Evolutionary conservation across 2,797 vertebrate genomes (phyloP).

Genomic region (Phrynocephalus guinanensis): DNA sequence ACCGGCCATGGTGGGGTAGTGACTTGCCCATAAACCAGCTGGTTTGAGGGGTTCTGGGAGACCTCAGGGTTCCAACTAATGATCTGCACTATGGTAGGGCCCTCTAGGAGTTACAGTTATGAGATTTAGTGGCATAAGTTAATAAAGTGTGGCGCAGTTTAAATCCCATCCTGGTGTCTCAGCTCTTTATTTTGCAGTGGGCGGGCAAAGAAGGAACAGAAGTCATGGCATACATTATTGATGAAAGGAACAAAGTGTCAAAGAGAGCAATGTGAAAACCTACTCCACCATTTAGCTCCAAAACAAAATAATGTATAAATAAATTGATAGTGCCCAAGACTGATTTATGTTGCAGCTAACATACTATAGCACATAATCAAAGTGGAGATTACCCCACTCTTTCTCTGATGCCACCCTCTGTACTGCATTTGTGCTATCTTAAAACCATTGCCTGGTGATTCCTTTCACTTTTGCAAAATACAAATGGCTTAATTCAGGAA

Average conservation of each 20-base stretch:
- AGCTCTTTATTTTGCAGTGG: too few species aligned
- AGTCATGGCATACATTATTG: neutral
- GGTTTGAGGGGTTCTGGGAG: too few species aligned
- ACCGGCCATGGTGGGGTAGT: too few species aligned
- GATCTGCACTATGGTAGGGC: too few species aligned
- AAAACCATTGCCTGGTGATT: constrained; percentile 10
- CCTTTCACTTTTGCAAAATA: constrained; percentile 21
- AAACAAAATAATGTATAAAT: constrained; percentile 45
- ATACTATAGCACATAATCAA: neutral
- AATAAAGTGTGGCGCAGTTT: too few species aligned
- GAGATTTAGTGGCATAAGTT: too few species aligned
- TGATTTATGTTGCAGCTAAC: constrained; percentile 37
- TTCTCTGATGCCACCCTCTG: constrained; percentile 21
- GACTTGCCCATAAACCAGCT: too few species aligned
- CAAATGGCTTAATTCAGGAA: constrained; percentile 40
- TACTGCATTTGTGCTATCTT: constrained; percentile 26
- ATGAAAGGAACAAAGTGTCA: constrained; percentile 38
- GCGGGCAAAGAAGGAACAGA: neutral
- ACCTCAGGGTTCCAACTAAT: too few species aligned
- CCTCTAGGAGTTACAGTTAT: too few species aligned
- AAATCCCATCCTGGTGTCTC: too few species aligned
- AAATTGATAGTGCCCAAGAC: neutral
- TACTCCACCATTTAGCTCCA: constrained; percentile 25
- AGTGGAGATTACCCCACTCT: neutral
- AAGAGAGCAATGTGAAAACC: constrained; percentile 13